A percentile compares a stretch with the other conserved stretches of the same genome.
Evolutionary conservation across 2,113 vertebrate genomes (phyloP).

Genomic region (Lagopus leucura): DNA sequence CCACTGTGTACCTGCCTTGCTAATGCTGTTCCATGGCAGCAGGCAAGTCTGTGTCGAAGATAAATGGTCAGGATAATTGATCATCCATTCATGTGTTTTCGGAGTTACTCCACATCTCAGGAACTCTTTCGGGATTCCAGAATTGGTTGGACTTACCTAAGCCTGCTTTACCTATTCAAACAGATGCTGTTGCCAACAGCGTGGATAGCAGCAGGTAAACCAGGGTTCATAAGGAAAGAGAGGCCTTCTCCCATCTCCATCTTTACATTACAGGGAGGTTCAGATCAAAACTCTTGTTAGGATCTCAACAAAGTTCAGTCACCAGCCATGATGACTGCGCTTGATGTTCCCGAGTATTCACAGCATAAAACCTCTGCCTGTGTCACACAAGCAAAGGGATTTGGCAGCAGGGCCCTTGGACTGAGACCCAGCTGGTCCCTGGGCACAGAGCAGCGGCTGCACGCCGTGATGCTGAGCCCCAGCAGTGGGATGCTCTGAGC

Average conservation of each 20-base stretch:
- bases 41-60: not conserved
- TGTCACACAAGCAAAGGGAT: accelerated
- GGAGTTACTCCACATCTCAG: not conserved
- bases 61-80: too few species aligned
- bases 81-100: accelerated
- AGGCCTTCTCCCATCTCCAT: accelerated
- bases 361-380: not conserved
- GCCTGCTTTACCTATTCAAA: not conserved
- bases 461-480: not conserved
- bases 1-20: not conserved
- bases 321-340: not conserved
- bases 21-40: not conserved
- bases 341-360: not conserved
- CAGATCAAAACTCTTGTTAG: not conserved
- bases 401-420: not conserved
- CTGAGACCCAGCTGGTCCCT: not conserved
- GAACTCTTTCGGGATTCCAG: not conserved
- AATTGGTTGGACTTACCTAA: not conserved
- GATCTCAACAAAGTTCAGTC: not conserved
- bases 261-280: not conserved
- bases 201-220: not conserved
- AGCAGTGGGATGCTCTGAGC: not conserved
- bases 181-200: not conserved
- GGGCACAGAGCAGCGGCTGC: not conserved
- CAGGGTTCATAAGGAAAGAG: not conserved